Evolutionary conservation across 2,888 invertebrate species (phyloP), one percentile per base, ranked within the genome.

Genomic region (Zele albiditarsus): DNA sequence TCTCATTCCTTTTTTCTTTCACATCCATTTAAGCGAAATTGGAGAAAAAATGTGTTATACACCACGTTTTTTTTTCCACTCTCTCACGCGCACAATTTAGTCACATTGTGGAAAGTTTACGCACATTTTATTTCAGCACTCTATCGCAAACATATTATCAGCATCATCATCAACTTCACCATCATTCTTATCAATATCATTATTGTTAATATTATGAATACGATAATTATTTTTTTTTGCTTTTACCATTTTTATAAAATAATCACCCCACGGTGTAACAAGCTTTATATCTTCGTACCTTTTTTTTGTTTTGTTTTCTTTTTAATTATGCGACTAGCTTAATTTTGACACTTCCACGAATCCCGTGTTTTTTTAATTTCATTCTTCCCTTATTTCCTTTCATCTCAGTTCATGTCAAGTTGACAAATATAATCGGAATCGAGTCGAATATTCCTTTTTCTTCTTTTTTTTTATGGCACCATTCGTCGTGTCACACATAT

Each of bases 281-380:
- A 84, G 82, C 82, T 76, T 84, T 81, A 82, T 82, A 81, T 78
- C 79, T 75, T 81, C 81, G 79, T 31, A 63, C 63, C 63, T 38
- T 63, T 63, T 31, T 28, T 63, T 33, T 38, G 0, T 38, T 58
- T n/a, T 16, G 23, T 27, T 14, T 27, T 25, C 4, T 60, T n/a
- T 78, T 74, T 65, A 70, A 70, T 75, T 79, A 82, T 78, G 85
- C 85, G 88, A 88, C 88, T 88, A 88, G 88, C 84, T 88, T 85
- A 86, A 86, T 84, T 86, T 84, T 83, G 86, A 86, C 86, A 83
- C 84, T 84, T 82, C 33, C 79, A 82, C 81, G 83, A 80, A 82
- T 82, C 82, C 80, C 81, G 23, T 23, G 23, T 79, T 60, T 25
- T 23, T 25, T 60, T 20, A 23, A 53, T 6, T 27, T 49, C 49